phyloP scores from a whole-genome alignment of 2,797 vertebrate species.

The Martes flavigula region DNA sequence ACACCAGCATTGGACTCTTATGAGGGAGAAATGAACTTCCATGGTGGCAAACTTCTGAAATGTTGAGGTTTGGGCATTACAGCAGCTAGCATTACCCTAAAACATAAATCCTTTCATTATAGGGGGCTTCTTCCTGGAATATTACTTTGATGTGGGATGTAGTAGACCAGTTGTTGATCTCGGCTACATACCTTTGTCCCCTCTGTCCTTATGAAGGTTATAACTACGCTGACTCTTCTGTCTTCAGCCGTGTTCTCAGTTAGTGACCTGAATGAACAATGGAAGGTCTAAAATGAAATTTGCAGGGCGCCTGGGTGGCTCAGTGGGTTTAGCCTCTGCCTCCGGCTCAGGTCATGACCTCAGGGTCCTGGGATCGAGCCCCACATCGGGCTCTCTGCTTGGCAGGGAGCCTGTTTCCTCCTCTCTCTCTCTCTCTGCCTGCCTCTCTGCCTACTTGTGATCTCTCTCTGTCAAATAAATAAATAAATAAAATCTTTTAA shows the following conservation, averaged over 20 bases:
- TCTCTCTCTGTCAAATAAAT: no score
- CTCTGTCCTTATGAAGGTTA: background rate
- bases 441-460: no score
- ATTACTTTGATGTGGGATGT: background rate
- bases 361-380: no score
- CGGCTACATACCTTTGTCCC: background rate
- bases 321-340: no score
- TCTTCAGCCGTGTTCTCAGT: slow-evolving; percentile 10
- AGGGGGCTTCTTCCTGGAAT: background rate
- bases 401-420: no score
- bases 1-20: background rate
- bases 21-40: background rate
- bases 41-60: background rate
- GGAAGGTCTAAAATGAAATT: background rate
- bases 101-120: background rate
- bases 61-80: background rate
- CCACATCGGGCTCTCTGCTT: no score
- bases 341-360: no score
- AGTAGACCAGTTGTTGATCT: background rate
- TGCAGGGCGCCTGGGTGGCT: background rate
- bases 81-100: background rate
- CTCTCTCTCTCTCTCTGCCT: no score
- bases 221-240: slow-evolving; percentile 34
- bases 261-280: slow-evolving; percentile 27
- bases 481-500: no score